Conservation (phyloP, 2,113 vertebrate genomes). For the Carlito syrichta region DNA sequence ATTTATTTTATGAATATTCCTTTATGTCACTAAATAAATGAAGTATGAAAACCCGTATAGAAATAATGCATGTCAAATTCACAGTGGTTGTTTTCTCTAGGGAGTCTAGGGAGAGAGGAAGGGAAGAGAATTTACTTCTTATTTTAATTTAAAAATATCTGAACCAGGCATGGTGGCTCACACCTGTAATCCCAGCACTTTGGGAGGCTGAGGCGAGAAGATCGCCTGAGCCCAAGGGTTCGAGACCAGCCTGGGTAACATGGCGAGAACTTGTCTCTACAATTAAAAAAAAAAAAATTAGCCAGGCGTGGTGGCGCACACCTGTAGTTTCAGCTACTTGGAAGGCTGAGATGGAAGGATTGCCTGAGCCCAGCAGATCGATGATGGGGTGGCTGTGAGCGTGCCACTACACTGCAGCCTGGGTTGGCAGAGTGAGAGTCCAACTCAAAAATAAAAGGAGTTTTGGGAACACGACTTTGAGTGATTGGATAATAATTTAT, state of each 20-base stretch:
- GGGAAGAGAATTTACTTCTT: background rate
- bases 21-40: slow-evolving; percentile 30
- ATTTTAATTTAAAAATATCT: slow-evolving; percentile 42
- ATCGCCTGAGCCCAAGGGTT: background rate
- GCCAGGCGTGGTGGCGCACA: background rate
- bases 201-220: background rate
- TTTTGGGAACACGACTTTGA: slow-evolving; percentile 33
- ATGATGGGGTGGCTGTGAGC: background rate
- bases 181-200: background rate
- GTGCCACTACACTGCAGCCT: background rate
- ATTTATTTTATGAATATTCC: slow-evolving; percentile 40
- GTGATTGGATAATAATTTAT: slow-evolving; percentile 30
- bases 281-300: background rate
- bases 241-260: background rate
- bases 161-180: background rate
- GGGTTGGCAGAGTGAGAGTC: background rate
- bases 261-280: background rate
- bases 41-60: slow-evolving; percentile 9
- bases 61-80: background rate
- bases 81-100: background rate
- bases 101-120: background rate
- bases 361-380: background rate
- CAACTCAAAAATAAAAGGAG: background rate
- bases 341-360: background rate
- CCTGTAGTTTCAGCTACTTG: background rate